Evolutionary conservation across 2,888 invertebrate genomes (phyloP), one percentile per base, ranked within the genome.

Genomic region (Portevinia maculata): DNA sequence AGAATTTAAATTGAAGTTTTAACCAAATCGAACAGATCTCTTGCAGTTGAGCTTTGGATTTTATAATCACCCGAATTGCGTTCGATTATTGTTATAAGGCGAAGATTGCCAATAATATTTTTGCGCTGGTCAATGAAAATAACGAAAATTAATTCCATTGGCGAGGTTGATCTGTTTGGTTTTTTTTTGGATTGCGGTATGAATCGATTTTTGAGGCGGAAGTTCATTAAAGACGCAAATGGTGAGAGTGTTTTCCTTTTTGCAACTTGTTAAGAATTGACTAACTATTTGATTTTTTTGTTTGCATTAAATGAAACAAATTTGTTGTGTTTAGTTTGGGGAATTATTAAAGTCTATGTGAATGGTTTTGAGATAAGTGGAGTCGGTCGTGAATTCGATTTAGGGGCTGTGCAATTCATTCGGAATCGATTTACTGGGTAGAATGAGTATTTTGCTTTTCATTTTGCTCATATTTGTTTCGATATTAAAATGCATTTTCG

Each of bases 1-100:
- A 52, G 81, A 70, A 81, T 81, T 76, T 76, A 46, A 81, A 81
- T 70, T 21, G 46, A n/a, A 3, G 21, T 50, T 81, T 81, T 76
- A 81, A 70, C 64, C 76, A 64, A 81, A 81, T 76, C 46, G 17
- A 59, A 59, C 57, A 34, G 62, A 81, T 76, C 53, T 62, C 32
- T 28, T 64, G 70, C 59, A 75, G 34, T 8, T 5, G 4, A n/a
- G 7, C 11, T 3, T n/a, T 15, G 41, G 24, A 48, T 37, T 50
- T 64, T 50, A 28, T 41, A 52, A 52, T 41, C 52, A 13, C 8
- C 17, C 17, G 24, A 65, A 41, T 28, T 24, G 37, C 15, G 37
- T 15, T 50, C 4, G 1, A 17, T 44, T 44, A 30, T 2, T 21
- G 32, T 44, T 60, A 44, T 13, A 32, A 32, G 46, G 21, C 32